Evolutionary conservation across 2,113 vertebrate genomes (phyloP), one percentile per base, ranked within the genome.

Genomic region (Arenaria interpres): DNA sequence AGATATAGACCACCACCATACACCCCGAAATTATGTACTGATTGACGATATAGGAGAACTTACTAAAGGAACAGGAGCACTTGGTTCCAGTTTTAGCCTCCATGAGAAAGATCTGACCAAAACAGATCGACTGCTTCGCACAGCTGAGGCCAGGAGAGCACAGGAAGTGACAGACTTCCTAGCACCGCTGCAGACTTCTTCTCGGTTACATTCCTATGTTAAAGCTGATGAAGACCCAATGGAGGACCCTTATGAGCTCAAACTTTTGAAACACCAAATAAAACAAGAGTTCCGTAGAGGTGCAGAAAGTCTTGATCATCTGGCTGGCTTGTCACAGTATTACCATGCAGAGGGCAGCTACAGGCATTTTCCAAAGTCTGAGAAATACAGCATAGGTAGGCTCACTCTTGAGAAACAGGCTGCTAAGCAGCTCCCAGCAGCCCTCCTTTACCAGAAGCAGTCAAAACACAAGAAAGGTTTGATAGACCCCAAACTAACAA

Each of bases 341-440:
- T 98, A 99, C 66, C 99, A 99, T 4, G 98, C 98, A 1, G 99
- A 99, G 85, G 98, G 98, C 62, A 98, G 98, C 96, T 99, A 99
- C 90, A 98, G 99, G 51, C 99, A 99, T 94, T 99, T 99, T 78
- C 99, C 99, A 11, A 99, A 99, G 97, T 98, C 99, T 79, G 99
- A 99, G 78, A 99, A 99, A 96, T 99, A 99, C 32, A 99, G 99
- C 96, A 99, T 99, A 78, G 98, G 99, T 88, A 98, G 99, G 71
- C 99, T 99, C 33, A 99, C 99, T 60, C 98, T 99, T 85, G 99
- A 99, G 98, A 99, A 99, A 81, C 99, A 99, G 90, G 99, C 99
- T 85, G 99, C 99, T 93, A 99, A 99, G 91, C 99, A 99, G 96
- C 98, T 99, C 4, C 99, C 99, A 80, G 98, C 99, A n/a, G 99